A percentile compares a stretch with the other conserved stretches of the same genome.
Evolutionary conservation across 92 coral and sea anemone species (phyloP).

Genomic region (Palythoa caribaeorum): DNA sequence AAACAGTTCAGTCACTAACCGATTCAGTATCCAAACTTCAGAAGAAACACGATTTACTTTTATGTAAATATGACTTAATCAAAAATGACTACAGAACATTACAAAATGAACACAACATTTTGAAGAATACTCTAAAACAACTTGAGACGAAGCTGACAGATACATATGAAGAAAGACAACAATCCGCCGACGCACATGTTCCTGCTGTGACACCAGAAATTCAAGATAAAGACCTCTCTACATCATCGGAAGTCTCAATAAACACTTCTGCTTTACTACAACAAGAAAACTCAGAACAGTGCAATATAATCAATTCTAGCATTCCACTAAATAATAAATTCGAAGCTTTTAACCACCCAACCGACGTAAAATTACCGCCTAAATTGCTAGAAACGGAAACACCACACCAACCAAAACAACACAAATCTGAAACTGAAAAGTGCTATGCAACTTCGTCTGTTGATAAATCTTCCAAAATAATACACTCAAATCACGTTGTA

Average conservation of each 20-base stretch:
- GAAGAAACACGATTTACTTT: conserved; percentile 1
- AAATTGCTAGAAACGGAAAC: neutral
- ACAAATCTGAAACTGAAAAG: neutral
- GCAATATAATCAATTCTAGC: neutral
- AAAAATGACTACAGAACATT: neutral
- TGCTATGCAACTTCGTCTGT: neutral
- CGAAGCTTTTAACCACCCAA: conserved; percentile 1
- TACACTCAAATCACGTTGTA: neutral
- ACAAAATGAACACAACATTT: neutral
- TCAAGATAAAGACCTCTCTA: neutral
- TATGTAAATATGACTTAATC: neutral
- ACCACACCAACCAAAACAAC: neutral
- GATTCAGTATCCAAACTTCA: conserved; percentile 10
- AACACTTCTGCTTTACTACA: conserved; percentile 3
- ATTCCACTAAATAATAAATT: conserved; percentile 9
- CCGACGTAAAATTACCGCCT: neutral
- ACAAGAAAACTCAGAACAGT: conserved; percentile 6
- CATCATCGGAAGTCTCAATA: conserved; percentile 12
- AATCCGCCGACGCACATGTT: neutral
- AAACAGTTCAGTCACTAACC: neutral
- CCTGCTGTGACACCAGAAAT: neutral
- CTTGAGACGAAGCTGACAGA: neutral
- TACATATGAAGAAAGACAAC: neutral
- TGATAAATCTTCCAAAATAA: neutral
- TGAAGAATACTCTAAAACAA: conserved; percentile 1